Percentiles rank a stretch among this genome's conserved stretches.
These are phyloP conservation scores for Herpetotheres cachinnans DNA, from an alignment of 2,113 vertebrate species.

Conservation along the genomic window DNA sequence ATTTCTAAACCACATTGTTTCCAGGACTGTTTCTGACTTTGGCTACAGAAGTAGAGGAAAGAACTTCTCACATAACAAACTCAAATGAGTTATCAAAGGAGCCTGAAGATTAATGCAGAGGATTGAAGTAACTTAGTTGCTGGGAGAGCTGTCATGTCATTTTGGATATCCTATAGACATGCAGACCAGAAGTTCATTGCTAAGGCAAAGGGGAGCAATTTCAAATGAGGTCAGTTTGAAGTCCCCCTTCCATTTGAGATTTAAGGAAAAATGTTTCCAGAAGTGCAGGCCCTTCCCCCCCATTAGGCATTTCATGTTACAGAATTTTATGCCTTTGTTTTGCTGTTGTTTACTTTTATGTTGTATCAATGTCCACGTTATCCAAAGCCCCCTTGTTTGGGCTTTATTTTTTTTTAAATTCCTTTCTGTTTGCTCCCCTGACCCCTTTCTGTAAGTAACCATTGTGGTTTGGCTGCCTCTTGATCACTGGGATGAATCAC, in stretches of 20 bases:
- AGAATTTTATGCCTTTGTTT: neutral
- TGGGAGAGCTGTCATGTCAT: neutral
- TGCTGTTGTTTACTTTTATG: neutral
- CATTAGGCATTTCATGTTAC: neutral
- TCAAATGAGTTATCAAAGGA: neutral
- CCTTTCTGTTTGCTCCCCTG: slow-evolving; percentile 15
- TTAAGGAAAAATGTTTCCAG: neutral
- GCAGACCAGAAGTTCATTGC: neutral
- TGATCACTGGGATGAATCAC: slow-evolving; percentile 23
- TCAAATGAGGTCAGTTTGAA: neutral
- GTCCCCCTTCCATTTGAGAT: neutral
- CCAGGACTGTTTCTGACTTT: neutral
- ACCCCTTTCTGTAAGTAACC: slow-evolving; percentile 26
- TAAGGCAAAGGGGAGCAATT: neutral
- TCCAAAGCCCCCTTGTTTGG: neutral
- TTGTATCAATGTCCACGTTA: neutral
- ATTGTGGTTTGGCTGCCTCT: slow-evolving; percentile 42
- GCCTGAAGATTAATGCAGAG: neutral
- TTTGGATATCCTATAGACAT: neutral
- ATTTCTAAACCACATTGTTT: neutral
- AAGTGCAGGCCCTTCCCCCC: neutral
- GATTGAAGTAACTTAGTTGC: neutral
- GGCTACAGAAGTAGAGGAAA: neutral
- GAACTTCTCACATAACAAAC: neutral
- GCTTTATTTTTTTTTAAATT: neutral